Evolutionary conservation across 2,797 vertebrate genomes (phyloP).

Genomic region (Cetoscarus ocellatus): DNA sequence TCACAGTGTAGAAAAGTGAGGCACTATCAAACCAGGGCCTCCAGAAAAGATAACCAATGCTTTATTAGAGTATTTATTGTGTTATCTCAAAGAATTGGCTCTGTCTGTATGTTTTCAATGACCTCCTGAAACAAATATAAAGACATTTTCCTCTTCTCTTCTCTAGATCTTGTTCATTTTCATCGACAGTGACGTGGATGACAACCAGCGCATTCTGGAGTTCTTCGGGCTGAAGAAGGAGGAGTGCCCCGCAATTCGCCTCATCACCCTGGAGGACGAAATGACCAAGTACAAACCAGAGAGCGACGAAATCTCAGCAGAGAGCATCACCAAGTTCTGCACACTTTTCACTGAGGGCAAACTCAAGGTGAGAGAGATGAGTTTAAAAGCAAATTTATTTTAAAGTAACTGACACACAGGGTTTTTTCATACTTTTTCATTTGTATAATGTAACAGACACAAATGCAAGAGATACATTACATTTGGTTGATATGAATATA

Average conservation of each 20-base stretch:
- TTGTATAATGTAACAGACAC: too few species aligned
- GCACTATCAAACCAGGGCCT: too few species aligned
- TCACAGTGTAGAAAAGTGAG: too few species aligned
- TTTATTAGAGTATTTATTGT: too few species aligned
- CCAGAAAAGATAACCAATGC: too few species aligned
- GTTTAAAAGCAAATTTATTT: neutral
- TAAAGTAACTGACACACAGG: neutral
- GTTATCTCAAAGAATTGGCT: too few species aligned
- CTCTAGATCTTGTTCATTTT: slow-evolving; percentile 98
- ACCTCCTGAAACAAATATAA: too few species aligned
- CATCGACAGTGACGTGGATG: slow-evolving; percentile 95
- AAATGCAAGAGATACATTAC: too few species aligned
- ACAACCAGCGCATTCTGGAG: slow-evolving; percentile 98
- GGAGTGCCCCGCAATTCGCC: slow-evolving; percentile 95
- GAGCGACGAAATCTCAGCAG: slow-evolving; percentile 87
- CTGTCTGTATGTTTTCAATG: too few species aligned
- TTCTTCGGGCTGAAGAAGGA: slow-evolving; percentile 99
- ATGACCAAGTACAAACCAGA: slow-evolving; percentile 99
- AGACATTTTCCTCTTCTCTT: neutral
- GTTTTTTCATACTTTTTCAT: neutral
- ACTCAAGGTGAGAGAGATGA: slow-evolving; percentile 88
- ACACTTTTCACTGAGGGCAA: slow-evolving; percentile 92
- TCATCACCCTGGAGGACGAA: slow-evolving; percentile 98
- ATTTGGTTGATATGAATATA: too few species aligned
- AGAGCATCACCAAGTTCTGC: slow-evolving; percentile 92